Conservation (phyloP, 2,888 invertebrate genomes). For the Synanthedon tipuliformis region DNA sequence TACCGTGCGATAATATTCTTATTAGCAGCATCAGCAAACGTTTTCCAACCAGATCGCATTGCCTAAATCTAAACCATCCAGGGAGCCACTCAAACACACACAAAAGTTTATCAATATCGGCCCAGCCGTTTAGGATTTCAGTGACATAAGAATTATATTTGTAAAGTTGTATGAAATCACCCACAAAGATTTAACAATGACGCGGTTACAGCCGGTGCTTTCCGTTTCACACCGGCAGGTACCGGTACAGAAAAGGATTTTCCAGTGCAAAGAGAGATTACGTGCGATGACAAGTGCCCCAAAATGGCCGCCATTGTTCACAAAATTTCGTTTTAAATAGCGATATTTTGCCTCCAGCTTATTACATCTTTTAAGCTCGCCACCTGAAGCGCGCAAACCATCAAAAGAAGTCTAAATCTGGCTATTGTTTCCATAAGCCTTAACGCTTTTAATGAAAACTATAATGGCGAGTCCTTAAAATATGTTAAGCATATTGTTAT, state of each 20-base stretch:
- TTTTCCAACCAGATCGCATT: no score
- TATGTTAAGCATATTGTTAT: no score
- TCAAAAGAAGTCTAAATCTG: conserved; percentile 3
- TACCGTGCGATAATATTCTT: no score
- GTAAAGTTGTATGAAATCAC: not conserved
- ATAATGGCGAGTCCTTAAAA: no score
- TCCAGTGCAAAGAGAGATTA: conserved; percentile 29
- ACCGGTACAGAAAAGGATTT: conserved; percentile 21
- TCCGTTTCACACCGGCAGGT: conserved; percentile 13
- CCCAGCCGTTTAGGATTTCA: no score
- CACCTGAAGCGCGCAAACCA: conserved; percentile 20
- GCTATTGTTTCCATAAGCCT: conserved; percentile 1
- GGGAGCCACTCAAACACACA: no score
- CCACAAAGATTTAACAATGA: conserved; percentile 13
- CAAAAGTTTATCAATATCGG: no score
- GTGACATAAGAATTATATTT: no score
- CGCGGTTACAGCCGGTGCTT: conserved; percentile 20
- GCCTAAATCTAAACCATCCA: no score
- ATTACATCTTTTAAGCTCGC: conserved; percentile 22
- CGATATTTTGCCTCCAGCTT: conserved; percentile 21
- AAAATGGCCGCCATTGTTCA: conserved; percentile 30
- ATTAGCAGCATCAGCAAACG: no score
- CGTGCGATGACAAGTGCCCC: conserved; percentile 31
- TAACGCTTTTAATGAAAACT: not conserved
- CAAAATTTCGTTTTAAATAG: conserved; percentile 19